Conservation (phyloP, 1,140 invertebrate genomes). For the Thereuonema tuberculata region DNA sequence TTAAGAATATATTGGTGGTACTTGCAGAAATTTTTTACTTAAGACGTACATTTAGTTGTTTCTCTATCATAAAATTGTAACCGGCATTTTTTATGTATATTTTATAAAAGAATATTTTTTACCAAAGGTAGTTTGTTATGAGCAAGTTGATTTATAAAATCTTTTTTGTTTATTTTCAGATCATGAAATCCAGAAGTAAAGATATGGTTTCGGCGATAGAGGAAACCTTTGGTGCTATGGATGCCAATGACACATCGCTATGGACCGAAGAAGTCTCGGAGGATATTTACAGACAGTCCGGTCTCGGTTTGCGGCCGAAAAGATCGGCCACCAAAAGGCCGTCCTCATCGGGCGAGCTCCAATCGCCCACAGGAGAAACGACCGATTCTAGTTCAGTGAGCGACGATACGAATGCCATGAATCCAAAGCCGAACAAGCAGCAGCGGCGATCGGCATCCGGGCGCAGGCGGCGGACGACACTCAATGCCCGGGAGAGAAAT, state of each 20-base stretch:
- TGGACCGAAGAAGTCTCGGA: slow-evolving; percentile 2
- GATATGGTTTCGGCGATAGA: slow-evolving; percentile 8
- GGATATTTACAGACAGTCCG: neutral
- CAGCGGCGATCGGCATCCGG: slow-evolving; percentile 6
- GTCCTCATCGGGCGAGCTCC: neutral
- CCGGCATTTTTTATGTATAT: too few relatives aligned
- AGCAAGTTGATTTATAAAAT: neutral
- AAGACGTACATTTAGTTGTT: too few relatives aligned
- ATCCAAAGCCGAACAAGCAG: neutral
- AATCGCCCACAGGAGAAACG: slow-evolving; percentile 13
- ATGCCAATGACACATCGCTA: neutral
- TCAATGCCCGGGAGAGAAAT: slow-evolving; percentile 64
- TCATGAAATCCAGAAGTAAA: slow-evolving; percentile 9
- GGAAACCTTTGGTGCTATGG: slow-evolving; percentile 1
- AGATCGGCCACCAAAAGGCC: neutral
- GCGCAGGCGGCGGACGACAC: slow-evolving; percentile 48
- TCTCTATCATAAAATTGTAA: too few relatives aligned
- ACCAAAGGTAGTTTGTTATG: too few relatives aligned
- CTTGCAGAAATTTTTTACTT: too few relatives aligned
- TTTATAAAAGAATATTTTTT: too few relatives aligned
- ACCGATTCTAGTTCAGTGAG: slow-evolving; percentile 20
- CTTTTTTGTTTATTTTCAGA: slow-evolving; percentile 3
- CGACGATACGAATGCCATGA: slow-evolving; percentile 25
- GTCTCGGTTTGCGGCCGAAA: slow-evolving; percentile 6
- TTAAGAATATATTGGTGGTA: too few relatives aligned